Evolutionary conservation across 2,797 vertebrate species (phyloP).

Genomic region (Rhabdomys pumilio): DNA sequence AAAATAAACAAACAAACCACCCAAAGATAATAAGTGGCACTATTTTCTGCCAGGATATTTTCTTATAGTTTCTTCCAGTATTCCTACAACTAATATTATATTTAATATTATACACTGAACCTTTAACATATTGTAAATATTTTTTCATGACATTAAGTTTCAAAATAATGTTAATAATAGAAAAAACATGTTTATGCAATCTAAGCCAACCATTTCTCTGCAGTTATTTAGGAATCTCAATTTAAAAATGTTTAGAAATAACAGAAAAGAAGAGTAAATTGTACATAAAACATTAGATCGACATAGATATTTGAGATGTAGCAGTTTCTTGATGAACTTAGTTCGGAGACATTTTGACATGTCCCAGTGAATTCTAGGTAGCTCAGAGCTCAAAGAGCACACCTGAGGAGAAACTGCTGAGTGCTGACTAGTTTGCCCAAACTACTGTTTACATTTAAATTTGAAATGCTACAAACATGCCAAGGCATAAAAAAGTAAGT

Average conservation of each 20-base stretch:
- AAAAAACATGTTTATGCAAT: slow-evolving; percentile 52
- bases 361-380: slow-evolving; percentile 32
- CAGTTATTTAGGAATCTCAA: slow-evolving; percentile 44
- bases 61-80: slow-evolving; percentile 54
- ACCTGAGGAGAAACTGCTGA: background rate
- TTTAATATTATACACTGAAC: slow-evolving; percentile 40
- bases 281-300: background rate
- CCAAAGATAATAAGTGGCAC: slow-evolving; percentile 10
- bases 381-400: slow-evolving; percentile 36
- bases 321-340: slow-evolving; percentile 47
- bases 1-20: slow-evolving; percentile 27
- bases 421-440: slow-evolving; percentile 64
- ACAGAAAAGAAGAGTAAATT: slow-evolving; percentile 25
- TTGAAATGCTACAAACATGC: slow-evolving; percentile 69
- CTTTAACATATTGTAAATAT: slow-evolving; percentile 54
- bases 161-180: slow-evolving; percentile 59
- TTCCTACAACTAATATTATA: slow-evolving; percentile 57
- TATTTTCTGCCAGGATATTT: slow-evolving; percentile 64
- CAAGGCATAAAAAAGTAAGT: slow-evolving; percentile 61
- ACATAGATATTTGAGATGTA: background rate
- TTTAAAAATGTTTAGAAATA: slow-evolving; percentile 66
- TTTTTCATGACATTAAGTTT: slow-evolving; percentile 42
- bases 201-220: slow-evolving; percentile 36
- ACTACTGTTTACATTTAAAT: slow-evolving; percentile 43
- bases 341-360: slow-evolving; percentile 46